phyloP scores from a whole-genome alignment of 1,140 invertebrate species.

The Drosophila varians region DNA sequence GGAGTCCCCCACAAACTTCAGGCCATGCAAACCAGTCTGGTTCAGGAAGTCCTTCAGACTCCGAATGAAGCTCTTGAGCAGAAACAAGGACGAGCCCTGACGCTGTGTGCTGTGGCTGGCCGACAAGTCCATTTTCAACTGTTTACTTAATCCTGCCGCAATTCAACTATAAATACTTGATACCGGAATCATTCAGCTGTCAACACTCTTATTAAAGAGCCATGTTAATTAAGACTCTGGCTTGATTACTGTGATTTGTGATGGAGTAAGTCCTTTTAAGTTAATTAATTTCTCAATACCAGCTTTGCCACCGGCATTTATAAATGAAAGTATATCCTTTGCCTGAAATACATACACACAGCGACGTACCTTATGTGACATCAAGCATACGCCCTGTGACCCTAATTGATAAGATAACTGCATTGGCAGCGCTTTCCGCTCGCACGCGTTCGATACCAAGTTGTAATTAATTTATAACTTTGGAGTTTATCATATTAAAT shows the following conservation, averaged over 20 bases:
- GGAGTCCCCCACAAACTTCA: conserved; percentile 89
- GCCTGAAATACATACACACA: not conserved
- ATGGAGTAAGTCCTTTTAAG: conserved; percentile 31
- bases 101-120: not conserved
- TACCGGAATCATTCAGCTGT: conserved; percentile 23
- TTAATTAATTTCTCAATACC: conserved; percentile 37
- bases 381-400: conserved; percentile 17
- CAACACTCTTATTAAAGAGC: conserved; percentile 28
- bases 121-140: conserved; percentile 30
- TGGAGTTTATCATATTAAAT: conserved; percentile 37
- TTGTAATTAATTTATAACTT: conserved; percentile 16
- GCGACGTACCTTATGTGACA: not conserved
- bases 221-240: conserved; percentile 32
- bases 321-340: not conserved
- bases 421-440: conserved; percentile 21
- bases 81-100: conserved; percentile 23
- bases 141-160: conserved; percentile 14
- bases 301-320: conserved; percentile 16
- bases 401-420: conserved; percentile 21
- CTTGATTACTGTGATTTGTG: conserved; percentile 34
- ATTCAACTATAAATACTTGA: conserved; percentile 34
- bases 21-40: conserved; percentile 88
- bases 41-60: conserved; percentile 85
- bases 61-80: conserved; percentile 33
- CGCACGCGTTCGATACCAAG: conserved; percentile 23